Percentiles rank a stretch among this genome's conserved stretches.
Evolutionary conservation across 2,888 invertebrate species (phyloP).

Genomic region (Xylocampa areola): DNA sequence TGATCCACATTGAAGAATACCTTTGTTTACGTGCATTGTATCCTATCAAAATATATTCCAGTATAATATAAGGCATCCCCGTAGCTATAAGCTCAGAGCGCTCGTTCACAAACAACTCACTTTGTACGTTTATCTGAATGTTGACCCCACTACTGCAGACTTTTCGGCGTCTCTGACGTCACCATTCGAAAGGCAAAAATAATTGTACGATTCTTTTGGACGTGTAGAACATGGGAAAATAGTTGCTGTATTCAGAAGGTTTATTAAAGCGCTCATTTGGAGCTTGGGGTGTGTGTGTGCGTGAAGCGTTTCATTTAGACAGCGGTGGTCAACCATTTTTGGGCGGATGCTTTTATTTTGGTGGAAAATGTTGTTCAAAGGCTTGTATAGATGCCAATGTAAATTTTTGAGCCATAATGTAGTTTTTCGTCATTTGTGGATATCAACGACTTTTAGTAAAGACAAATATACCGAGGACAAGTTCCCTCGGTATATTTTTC

Average conservation of each 20-base stretch:
- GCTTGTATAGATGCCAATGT: no score
- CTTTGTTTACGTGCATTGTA: not conserved
- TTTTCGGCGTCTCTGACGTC: slow-evolving; percentile 68
- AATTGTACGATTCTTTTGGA: slow-evolving; percentile 31
- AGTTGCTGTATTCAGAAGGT: slow-evolving; percentile 15
- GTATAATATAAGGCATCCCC: slow-evolving; percentile 11
- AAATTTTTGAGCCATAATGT: no score
- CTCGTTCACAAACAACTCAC: slow-evolving; percentile 67
- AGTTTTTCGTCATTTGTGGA: no score
- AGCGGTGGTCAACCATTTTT: not conserved
- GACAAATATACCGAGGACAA: no score
- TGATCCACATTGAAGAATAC: not conserved
- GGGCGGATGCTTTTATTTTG: no score
- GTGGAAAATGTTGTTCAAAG: no score
- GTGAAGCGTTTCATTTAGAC: not conserved
- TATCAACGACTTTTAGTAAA: no score
- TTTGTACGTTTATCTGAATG: slow-evolving; percentile 67
- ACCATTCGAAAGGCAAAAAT: slow-evolving; percentile 37
- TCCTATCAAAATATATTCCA: slow-evolving; percentile 8
- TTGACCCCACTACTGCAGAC: slow-evolving; percentile 69
- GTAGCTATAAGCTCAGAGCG: slow-evolving; percentile 33
- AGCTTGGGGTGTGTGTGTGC: slow-evolving; percentile 3
- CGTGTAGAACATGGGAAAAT: slow-evolving; percentile 21
- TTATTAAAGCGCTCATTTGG: slow-evolving; percentile 11
- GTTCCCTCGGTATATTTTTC: no score